These are phyloP conservation scores for Ctenoplectra terminalis DNA, from an alignment of 1,140 invertebrate species.

Conservation along the genomic window DNA sequence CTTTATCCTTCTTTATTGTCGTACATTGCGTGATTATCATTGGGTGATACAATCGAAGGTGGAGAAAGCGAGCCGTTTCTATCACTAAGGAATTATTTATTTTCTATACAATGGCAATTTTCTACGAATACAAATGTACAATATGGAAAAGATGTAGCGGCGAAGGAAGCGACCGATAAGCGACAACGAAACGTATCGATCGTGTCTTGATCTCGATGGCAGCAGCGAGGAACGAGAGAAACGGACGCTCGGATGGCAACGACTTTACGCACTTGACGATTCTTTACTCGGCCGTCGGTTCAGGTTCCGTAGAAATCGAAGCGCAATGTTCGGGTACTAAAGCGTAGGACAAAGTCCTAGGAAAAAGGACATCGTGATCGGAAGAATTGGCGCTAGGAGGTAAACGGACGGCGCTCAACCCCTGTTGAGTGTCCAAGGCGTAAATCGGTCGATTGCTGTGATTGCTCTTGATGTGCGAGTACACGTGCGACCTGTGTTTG, in stretches of 20 bases:
- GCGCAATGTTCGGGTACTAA: neutral
- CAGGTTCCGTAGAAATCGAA: neutral
- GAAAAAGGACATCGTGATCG: neutral
- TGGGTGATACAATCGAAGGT: neutral
- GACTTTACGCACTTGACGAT: neutral
- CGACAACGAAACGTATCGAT: too few species aligned
- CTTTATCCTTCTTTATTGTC: neutral
- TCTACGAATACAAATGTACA: slow-evolving; percentile 44
- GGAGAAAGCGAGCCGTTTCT: slow-evolving; percentile 20
- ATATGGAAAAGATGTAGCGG: neutral
- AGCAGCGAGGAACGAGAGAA: neutral
- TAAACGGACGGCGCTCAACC: slow-evolving; percentile 7
- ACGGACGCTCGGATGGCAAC: neutral
- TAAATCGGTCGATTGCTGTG: slow-evolving; percentile 72
- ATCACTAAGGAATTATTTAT: slow-evolving; percentile 40
- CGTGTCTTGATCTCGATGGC: too few species aligned
- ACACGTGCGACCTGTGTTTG: slow-evolving; percentile 82
- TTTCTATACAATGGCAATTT: slow-evolving; percentile 38
- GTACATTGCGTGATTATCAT: neutral
- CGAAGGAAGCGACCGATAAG: too few species aligned
- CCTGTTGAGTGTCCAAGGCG: slow-evolving; percentile 70
- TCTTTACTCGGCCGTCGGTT: neutral
- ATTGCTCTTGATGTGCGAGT: slow-evolving; percentile 79
- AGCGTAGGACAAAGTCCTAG: neutral
- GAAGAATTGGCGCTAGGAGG: neutral